A percentile compares a stretch with the other conserved stretches of the same genome.
Conservation (phyloP, 2,113 vertebrate species). For the Numenius arquata region DNA sequence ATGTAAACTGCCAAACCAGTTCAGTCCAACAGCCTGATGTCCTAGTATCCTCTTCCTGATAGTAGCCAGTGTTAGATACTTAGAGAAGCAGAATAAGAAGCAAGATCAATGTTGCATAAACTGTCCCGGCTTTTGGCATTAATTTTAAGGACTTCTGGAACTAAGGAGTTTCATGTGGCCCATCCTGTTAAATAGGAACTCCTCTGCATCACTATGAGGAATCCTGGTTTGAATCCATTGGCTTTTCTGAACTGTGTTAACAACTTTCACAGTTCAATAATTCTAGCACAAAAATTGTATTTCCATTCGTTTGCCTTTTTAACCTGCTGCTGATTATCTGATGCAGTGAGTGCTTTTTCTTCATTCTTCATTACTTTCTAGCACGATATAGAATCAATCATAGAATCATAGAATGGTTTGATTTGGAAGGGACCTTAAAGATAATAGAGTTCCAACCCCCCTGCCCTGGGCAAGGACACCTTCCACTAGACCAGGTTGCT, state of each 20-base stretch:
- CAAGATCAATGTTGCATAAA: neutral
- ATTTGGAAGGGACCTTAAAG: too few relatives aligned
- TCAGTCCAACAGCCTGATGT: neutral
- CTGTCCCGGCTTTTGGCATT: neutral
- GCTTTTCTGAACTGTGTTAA: neutral
- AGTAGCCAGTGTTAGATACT: neutral
- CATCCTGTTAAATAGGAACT: neutral
- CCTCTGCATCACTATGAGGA: neutral
- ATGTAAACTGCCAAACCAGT: neutral
- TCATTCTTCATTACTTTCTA: neutral
- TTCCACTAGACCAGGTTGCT: too few relatives aligned
- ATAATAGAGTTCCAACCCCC: too few relatives aligned
- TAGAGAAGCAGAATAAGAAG: neutral
- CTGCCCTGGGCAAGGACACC: too few relatives aligned
- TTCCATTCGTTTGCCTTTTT: neutral
- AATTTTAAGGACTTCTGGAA: neutral
- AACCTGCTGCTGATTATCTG: neutral
- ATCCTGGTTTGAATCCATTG: neutral
- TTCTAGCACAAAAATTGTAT: neutral
- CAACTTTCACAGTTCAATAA: neutral
- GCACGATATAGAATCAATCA: neutral
- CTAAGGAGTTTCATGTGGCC: neutral
- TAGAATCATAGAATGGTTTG: too few relatives aligned
- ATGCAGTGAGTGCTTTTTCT: neutral
- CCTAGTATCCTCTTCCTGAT: neutral